Percentiles rank a stretch among this genome's conserved stretches.
Evolutionary conservation across 2,888 invertebrate species (phyloP).

Genomic region (Napeogenes sylphis): DNA sequence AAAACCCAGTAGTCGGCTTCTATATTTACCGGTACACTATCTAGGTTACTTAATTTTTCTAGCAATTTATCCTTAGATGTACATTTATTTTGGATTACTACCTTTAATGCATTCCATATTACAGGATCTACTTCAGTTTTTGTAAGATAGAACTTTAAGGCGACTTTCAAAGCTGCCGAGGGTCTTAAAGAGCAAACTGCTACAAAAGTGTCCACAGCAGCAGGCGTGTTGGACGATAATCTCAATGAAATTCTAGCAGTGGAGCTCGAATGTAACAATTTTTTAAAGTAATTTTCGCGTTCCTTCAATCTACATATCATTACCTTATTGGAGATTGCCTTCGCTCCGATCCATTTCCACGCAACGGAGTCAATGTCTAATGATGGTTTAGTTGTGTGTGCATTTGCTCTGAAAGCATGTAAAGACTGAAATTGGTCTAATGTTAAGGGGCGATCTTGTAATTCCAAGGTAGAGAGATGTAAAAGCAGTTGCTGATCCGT

Average conservation of each 20-base stretch:
- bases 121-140: conserved; percentile 32
- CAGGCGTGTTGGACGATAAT: conserved; percentile 38
- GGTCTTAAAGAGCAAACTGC: conserved; percentile 40
- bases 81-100: conserved; percentile 38
- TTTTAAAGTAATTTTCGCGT: conserved; percentile 33
- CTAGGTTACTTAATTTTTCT: conserved; percentile 27
- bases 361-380: conserved; percentile 40
- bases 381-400: conserved; percentile 43
- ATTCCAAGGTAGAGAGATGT: conserved; percentile 29
- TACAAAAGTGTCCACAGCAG: conserved; percentile 34
- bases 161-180: conserved; percentile 40
- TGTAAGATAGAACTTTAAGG: conserved; percentile 36
- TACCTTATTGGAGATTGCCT: conserved; percentile 46
- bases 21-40: conserved; percentile 39
- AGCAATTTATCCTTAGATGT: conserved; percentile 22
- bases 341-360: conserved; percentile 46
- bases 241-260: conserved; percentile 43
- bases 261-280: conserved; percentile 40
- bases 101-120: conserved; percentile 49
- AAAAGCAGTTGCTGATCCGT: conserved; percentile 15
- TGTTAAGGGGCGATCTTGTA: conserved; percentile 21
- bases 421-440: conserved; percentile 30
- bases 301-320: conserved; percentile 38
- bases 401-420: conserved; percentile 43
- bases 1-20: conserved; percentile 44